A percentile compares a stretch with the other conserved stretches of the same genome.
Evolutionary conservation across 35 echinoderm and acorn worm genomes (phyloP).

Genomic region (Apostichopus japonicus): DNA sequence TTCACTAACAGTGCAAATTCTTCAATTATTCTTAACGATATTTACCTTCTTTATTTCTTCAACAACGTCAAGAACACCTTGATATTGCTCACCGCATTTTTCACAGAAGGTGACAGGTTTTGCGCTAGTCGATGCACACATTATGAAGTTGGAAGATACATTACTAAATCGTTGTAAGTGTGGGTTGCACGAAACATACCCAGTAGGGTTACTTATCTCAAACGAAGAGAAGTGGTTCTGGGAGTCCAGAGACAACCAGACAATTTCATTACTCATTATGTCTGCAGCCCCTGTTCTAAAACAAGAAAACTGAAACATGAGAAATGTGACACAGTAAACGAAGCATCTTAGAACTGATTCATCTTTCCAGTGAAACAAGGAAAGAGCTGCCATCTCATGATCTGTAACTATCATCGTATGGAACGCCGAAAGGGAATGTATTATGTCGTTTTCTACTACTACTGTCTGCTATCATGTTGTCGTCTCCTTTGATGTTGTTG

Average conservation of each 20-base stretch:
- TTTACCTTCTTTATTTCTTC: slow-evolving; percentile 53
- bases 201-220: no score
- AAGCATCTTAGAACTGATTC: neutral
- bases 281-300: neutral
- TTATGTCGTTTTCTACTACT: no score
- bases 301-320: neutral
- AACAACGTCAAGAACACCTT: neutral
- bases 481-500: no score
- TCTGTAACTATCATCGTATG: no score
- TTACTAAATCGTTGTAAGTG: slow-evolving; percentile 38
- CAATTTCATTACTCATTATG: neutral
- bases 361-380: neutral
- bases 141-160: slow-evolving; percentile 49
- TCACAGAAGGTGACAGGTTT: slow-evolving; percentile 69
- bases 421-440: no score
- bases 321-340: neutral
- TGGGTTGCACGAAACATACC: neutral
- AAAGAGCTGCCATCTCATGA: neutral
- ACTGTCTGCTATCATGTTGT: no score
- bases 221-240: neutral
- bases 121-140: slow-evolving; percentile 45
- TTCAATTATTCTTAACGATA: no score
- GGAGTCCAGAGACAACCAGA: neutral
- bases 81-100: slow-evolving; percentile 53
- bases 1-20: no score